A percentile compares a stretch with the other conserved stretches of the same genome.
phyloP scores from a whole-genome alignment of 1,140 invertebrate species.

The Marisa cornuarietis region DNA sequence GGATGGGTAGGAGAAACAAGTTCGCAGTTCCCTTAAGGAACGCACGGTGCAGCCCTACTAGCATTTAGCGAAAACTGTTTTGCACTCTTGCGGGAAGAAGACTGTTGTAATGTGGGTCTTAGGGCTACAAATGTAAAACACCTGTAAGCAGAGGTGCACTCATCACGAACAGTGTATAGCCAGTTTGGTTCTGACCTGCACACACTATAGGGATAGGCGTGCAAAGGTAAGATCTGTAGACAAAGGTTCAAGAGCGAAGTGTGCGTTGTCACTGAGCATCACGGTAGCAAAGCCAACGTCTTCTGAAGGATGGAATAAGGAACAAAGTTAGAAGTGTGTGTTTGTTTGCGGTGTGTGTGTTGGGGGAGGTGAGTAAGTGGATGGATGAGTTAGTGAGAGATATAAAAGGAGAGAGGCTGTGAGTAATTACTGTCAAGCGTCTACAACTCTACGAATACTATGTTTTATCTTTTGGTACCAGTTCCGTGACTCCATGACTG shows the following conservation, averaged over 20 bases:
- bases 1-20: not conserved
- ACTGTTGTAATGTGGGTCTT: not conserved
- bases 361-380: too few relatives aligned
- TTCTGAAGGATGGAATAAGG: too few relatives aligned
- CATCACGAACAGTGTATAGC: not conserved
- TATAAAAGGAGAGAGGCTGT: too few relatives aligned
- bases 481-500: too few relatives aligned
- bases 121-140: constrained; percentile 6
- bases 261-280: too few relatives aligned
- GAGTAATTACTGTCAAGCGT: too few relatives aligned
- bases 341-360: too few relatives aligned
- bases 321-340: too few relatives aligned
- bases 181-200: not conserved
- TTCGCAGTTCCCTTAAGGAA: not conserved
- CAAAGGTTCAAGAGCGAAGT: not conserved
- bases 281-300: too few relatives aligned
- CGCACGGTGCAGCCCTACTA: not conserved
- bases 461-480: too few relatives aligned
- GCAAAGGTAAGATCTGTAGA: not conserved
- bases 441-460: too few relatives aligned
- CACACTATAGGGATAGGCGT: not conserved
- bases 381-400: too few relatives aligned
- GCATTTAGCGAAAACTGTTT: not conserved
- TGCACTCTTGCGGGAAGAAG: not conserved
- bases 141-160: not conserved